Conservation (phyloP, 2,797 vertebrate genomes). For the Channa striata region DNA sequence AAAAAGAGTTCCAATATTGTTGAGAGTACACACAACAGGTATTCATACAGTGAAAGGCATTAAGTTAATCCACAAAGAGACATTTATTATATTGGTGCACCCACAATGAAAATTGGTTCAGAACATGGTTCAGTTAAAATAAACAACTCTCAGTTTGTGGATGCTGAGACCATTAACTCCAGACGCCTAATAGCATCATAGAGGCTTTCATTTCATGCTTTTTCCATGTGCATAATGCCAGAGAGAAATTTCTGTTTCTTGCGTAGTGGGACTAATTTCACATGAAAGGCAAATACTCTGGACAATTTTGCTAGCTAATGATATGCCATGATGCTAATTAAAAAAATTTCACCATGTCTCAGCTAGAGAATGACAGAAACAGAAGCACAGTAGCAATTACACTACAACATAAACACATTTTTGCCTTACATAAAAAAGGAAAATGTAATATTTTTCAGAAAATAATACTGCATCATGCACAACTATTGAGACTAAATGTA, state of each 20-base stretch:
- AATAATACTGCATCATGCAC: constrained; percentile 29
- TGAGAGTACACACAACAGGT: neutral
- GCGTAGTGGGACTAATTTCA: constrained; percentile 71
- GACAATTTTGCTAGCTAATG: constrained; percentile 69
- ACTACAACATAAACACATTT: constrained; percentile 23
- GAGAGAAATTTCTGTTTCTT: constrained; percentile 61
- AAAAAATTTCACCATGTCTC: constrained; percentile 51
- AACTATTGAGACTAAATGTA: constrained; percentile 8
- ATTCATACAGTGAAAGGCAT: constrained; percentile 16
- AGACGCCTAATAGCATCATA: constrained; percentile 51
- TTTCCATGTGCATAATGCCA: constrained; percentile 66
- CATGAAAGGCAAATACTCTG: constrained; percentile 69
- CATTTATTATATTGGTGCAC: constrained; percentile 43
- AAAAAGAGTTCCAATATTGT: constrained; percentile 13
- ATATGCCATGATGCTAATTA: constrained; percentile 66
- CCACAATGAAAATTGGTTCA: constrained; percentile 42
- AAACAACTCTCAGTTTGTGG: constrained; percentile 54
- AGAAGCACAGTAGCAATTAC: constrained; percentile 44
- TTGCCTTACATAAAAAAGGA: constrained; percentile 1
- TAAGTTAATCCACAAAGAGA: constrained; percentile 48
- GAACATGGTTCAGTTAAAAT: constrained; percentile 53
- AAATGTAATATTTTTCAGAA: constrained; percentile 29
- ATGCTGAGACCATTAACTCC: constrained; percentile 66
- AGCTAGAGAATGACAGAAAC: constrained; percentile 41
- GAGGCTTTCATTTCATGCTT: constrained; percentile 72